Percentiles rank a stretch among this genome's conserved stretches.
phyloP scores from a whole-genome alignment of 2,797 vertebrate species.

The Enoplosus armatus region DNA sequence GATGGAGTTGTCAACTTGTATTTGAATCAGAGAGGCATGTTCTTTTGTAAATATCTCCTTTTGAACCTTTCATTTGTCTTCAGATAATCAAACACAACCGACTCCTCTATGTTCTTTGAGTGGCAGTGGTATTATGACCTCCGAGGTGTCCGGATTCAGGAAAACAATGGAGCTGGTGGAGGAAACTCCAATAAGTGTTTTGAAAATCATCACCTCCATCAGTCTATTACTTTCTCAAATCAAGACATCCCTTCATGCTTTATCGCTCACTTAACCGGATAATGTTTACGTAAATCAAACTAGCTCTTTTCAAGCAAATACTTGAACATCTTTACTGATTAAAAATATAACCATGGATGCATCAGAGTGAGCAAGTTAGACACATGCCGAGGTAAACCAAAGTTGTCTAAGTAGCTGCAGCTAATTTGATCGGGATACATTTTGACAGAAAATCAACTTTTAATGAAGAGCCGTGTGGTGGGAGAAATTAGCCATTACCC shows the following conservation, averaged over 20 bases:
- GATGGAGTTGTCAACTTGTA: constrained; percentile 40
- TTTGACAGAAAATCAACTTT: constrained; percentile 95
- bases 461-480: constrained; percentile 90
- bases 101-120: constrained; percentile 31
- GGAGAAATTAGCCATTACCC: constrained; percentile 88
- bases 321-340: constrained; percentile 60
- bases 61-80: constrained; percentile 13
- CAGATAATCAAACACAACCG: constrained; percentile 30
- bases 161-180: constrained; percentile 33
- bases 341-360: constrained; percentile 67
- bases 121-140: constrained; percentile 29
- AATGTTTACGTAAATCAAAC: constrained; percentile 40
- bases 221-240: constrained; percentile 15
- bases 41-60: constrained; percentile 17
- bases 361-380: constrained; percentile 62
- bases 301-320: constrained; percentile 47
- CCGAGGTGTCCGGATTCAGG: constrained; percentile 29
- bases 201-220: constrained; percentile 32
- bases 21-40: not conserved
- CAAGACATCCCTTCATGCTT: constrained; percentile 24
- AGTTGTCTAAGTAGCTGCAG: constrained; percentile 86
- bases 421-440: constrained; percentile 90
- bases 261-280: constrained; percentile 45
- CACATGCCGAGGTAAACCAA: constrained; percentile 60
- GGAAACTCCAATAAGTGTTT: constrained; percentile 13